Conservation (phyloP, 2,888 invertebrate species). For the Stegana nigrithorax region DNA sequence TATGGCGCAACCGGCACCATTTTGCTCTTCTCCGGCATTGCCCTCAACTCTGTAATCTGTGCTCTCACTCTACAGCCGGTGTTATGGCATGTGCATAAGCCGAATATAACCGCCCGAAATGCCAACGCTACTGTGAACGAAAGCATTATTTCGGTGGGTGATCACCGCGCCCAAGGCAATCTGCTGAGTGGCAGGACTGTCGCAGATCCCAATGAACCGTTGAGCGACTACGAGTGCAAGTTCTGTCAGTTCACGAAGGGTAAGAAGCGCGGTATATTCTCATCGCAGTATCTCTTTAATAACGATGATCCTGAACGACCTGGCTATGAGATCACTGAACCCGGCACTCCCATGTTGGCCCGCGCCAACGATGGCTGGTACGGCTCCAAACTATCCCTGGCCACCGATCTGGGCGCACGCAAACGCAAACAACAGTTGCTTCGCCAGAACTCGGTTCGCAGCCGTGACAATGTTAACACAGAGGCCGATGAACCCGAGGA, state of each 20-base stretch:
- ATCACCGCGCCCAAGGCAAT: constrained; percentile 50
- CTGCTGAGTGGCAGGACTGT: constrained; percentile 28
- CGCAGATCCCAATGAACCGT: constrained; percentile 29
- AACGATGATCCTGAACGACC: constrained; percentile 75
- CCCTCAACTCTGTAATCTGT: constrained; percentile 76
- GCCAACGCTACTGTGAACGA: neutral
- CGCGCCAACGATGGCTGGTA: constrained; percentile 67
- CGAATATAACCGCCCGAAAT: constrained; percentile 9
- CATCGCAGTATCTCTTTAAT: constrained; percentile 64
- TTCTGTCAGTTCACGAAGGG: constrained; percentile 57
- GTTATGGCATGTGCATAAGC: constrained; percentile 75
- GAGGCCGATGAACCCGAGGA: constrained; percentile 31
- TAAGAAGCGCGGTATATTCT: constrained; percentile 58
- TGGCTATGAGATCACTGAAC: constrained; percentile 77
- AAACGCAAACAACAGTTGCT: constrained; percentile 42
- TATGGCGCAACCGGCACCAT: constrained; percentile 78
- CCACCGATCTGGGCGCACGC: constrained; percentile 45
- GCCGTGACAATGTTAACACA: constrained; percentile 43
- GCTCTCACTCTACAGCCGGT: constrained; percentile 79
- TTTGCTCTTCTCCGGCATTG: constrained; percentile 76
- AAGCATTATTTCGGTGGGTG: constrained; percentile 17
- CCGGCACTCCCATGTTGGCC: constrained; percentile 77
- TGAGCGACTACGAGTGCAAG: constrained; percentile 60
- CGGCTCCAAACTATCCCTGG: constrained; percentile 62
- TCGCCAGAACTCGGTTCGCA: constrained; percentile 45